Evolutionary conservation across 2,113 vertebrate genomes (phyloP).

Genomic region (Carassius carassius): DNA sequence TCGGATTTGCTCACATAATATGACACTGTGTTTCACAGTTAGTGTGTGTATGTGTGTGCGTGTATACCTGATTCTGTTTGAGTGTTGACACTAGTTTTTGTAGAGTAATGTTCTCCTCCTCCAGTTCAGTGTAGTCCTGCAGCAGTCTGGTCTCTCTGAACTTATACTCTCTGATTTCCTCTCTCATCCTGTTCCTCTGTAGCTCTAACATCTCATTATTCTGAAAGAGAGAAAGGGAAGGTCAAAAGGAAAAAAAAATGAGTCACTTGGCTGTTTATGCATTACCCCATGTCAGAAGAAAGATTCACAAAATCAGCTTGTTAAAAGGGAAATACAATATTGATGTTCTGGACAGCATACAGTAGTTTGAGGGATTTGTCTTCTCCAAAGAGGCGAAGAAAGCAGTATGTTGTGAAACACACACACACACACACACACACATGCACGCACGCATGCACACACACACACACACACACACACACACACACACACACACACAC

Average conservation of each 20-base stretch:
- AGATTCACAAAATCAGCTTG: not conserved
- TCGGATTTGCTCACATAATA: not conserved
- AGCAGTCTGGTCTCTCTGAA: slow-evolving; percentile 85
- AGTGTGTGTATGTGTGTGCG: not conserved
- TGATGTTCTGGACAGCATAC: not conserved
- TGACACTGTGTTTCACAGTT: not conserved
- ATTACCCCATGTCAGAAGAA: not conserved
- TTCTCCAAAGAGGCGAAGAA: not conserved
- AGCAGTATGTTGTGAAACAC: too few relatives aligned
- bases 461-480: too few relatives aligned
- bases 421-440: too few relatives aligned
- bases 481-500: too few relatives aligned
- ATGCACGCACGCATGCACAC: too few relatives aligned
- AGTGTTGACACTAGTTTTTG: slow-evolving; percentile 89
- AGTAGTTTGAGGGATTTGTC: not conserved
- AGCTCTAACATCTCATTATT: slow-evolving; percentile 85
- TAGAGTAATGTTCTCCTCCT: slow-evolving; percentile 88
- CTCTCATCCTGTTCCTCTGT: slow-evolving; percentile 84
- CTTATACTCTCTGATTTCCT: slow-evolving; percentile 89
- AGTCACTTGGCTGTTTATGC: not conserved
- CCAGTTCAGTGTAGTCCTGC: slow-evolving; percentile 89
- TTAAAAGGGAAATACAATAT: not conserved
- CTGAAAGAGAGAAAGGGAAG: slow-evolving; percentile 63
- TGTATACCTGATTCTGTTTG: slow-evolving; percentile 86
- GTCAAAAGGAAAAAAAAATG: not conserved